phyloP scores from a whole-genome alignment of 1,140 invertebrate genomes.

The Doryteuthis pealeii region DNA sequence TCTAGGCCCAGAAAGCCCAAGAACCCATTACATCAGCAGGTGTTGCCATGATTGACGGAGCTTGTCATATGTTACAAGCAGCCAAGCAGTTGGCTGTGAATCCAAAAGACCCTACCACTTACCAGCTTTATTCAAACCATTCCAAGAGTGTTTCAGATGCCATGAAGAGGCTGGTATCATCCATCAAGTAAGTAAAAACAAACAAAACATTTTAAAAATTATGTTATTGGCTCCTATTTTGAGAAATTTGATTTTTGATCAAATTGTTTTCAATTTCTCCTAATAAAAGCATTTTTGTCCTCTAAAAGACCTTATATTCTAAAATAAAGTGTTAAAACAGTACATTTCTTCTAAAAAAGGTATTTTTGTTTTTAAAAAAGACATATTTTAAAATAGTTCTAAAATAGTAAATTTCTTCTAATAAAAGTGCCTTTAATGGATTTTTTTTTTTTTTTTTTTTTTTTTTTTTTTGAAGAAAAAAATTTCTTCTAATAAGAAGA shows the following conservation, averaged over 20 bases:
- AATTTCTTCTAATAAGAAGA: no score
- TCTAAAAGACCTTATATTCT: background rate
- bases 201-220: conserved; percentile 24
- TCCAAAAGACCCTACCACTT: conserved; percentile 88
- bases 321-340: no score
- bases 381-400: no score
- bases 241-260: background rate
- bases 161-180: conserved; percentile 89
- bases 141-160: conserved; percentile 95
- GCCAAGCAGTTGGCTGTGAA: conserved; percentile 87
- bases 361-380: no score
- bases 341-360: no score
- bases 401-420: no score
- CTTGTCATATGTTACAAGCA: conserved; percentile 85
- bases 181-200: conserved; percentile 71
- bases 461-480: no score
- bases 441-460: no score
- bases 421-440: no score
- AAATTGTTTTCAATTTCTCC: background rate
- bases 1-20: conserved; percentile 67
- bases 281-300: background rate
- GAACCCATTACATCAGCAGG: conserved; percentile 86
- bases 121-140: conserved; percentile 89
- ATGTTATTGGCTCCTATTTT: background rate
- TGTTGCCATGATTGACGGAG: conserved; percentile 77